Percentiles rank a stretch among this genome's conserved stretches.
These are phyloP conservation scores for Platyrinchus mystaceus DNA, from an alignment of 2,797 vertebrate genomes.

Conservation along the genomic window DNA sequence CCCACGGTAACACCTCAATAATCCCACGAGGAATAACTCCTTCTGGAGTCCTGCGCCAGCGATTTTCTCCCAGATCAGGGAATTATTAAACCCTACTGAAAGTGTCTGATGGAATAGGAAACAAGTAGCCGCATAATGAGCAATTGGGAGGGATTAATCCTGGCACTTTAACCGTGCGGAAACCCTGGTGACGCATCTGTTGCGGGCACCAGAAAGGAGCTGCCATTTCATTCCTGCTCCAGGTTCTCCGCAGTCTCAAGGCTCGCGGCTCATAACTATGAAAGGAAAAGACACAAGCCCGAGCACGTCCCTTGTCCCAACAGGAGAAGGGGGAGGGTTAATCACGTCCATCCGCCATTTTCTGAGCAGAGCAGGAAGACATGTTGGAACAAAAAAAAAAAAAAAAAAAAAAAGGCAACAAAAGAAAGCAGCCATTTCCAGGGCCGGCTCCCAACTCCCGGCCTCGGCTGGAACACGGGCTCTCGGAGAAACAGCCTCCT, in stretches of 20 bases:
- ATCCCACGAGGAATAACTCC: neutral
- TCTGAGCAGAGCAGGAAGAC: slow-evolving; percentile 90
- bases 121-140: neutral
- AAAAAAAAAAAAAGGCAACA: slow-evolving; percentile 91
- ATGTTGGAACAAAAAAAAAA: slow-evolving; percentile 83
- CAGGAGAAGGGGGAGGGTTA: slow-evolving; percentile 71
- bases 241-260: slow-evolving; percentile 18
- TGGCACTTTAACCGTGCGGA: neutral
- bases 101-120: neutral
- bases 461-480: neutral
- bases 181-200: slow-evolving; percentile 52
- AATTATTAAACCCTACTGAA: neutral
- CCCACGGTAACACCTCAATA: neutral
- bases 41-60: neutral
- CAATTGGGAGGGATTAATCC: neutral
- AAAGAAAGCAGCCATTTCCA: slow-evolving; percentile 99
- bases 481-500: neutral
- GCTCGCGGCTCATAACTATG: slow-evolving; percentile 10
- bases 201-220: slow-evolving; percentile 49
- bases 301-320: slow-evolving; percentile 54
- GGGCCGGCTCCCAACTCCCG: slow-evolving; percentile 34
- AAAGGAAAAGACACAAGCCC: slow-evolving; percentile 33
- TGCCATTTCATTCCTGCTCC: slow-evolving; percentile 36
- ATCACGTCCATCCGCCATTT: slow-evolving; percentile 93
- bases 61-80: neutral